Conservation (phyloP, 2,113 vertebrate genomes). For the Pollimyrus isidori region DNA sequence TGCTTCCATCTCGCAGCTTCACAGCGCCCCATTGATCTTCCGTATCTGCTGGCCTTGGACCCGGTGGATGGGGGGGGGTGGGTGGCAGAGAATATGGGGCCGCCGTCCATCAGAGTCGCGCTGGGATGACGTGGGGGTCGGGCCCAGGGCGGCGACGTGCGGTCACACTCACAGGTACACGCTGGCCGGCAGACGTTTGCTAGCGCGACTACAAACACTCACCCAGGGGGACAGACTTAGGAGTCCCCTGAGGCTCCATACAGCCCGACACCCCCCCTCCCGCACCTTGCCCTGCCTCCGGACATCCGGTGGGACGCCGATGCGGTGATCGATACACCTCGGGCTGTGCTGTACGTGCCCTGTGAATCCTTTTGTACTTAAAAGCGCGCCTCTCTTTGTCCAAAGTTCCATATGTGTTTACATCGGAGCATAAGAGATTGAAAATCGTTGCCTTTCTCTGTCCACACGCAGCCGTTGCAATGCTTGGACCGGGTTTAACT, state of each 20-base stretch:
- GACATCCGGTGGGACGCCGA: not conserved
- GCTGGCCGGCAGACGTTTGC: not conserved
- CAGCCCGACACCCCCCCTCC: not conserved
- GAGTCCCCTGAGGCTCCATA: not conserved
- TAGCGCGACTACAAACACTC: not conserved
- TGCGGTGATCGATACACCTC: slow-evolving; percentile 44
- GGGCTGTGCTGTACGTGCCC: slow-evolving; percentile 40
- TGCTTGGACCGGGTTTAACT: not conserved
- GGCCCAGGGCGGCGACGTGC: no score
- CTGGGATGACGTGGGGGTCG: not conserved
- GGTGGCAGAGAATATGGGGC: slow-evolving; percentile 1
- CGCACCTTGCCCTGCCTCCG: not conserved
- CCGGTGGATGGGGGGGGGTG: not conserved
- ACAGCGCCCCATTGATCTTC: slow-evolving; percentile 54
- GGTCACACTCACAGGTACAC: not conserved
- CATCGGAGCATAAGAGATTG: not conserved
- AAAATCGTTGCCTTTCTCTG: not conserved
- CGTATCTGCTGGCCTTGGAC: slow-evolving; percentile 55
- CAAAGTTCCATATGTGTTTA: slow-evolving; percentile 35
- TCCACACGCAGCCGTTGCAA: not conserved
- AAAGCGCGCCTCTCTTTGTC: slow-evolving; percentile 40
- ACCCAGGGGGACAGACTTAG: not conserved
- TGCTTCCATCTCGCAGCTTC: slow-evolving; percentile 51
- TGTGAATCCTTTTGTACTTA: slow-evolving; percentile 32
- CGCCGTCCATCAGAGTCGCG: not conserved